These are phyloP conservation scores for Xanthorhoe designata DNA, from an alignment of 2,888 invertebrate species.

Conservation along the genomic window DNA sequence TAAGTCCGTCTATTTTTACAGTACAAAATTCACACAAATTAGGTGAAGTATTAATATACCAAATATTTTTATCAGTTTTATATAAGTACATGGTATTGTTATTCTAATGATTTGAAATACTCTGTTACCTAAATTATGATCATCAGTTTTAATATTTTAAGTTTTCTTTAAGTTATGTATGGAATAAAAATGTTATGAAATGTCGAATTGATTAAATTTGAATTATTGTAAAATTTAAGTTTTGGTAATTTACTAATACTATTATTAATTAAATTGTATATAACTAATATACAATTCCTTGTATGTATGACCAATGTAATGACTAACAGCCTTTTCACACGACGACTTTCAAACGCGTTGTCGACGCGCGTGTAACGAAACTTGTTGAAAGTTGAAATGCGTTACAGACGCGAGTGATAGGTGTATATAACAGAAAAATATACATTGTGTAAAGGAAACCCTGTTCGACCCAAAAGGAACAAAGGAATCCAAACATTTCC, in stretches of 20 bases:
- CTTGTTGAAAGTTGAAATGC: too few species aligned
- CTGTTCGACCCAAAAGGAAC: too few species aligned
- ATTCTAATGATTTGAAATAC: slow-evolving; percentile 16
- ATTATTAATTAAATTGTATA: slow-evolving; percentile 24
- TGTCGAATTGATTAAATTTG: slow-evolving; percentile 1
- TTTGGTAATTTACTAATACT: slow-evolving; percentile 5
- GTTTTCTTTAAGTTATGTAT: slow-evolving; percentile 9
- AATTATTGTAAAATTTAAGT: slow-evolving; percentile 11
- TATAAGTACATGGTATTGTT: slow-evolving; percentile 13
- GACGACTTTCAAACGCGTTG: background rate
- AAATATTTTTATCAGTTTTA: slow-evolving; percentile 53
- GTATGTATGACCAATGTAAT: slow-evolving; percentile 12
- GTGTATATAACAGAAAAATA: too few species aligned
- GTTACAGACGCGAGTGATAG: too few species aligned
- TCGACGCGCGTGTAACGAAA: background rate
- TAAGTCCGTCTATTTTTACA: slow-evolving; percentile 42
- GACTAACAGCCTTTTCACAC: slow-evolving; percentile 4
- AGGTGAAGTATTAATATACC: slow-evolving; percentile 62
- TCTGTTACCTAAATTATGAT: slow-evolving; percentile 16
- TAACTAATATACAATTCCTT: slow-evolving; percentile 13
- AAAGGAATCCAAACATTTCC: too few species aligned
- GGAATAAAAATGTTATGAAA: slow-evolving; percentile 16
- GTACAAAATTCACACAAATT: slow-evolving; percentile 39
- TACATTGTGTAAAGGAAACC: too few species aligned
- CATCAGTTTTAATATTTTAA: slow-evolving; percentile 12